Conservation (phyloP, 2,888 invertebrate species). For the Trissolcus japonicus region DNA sequence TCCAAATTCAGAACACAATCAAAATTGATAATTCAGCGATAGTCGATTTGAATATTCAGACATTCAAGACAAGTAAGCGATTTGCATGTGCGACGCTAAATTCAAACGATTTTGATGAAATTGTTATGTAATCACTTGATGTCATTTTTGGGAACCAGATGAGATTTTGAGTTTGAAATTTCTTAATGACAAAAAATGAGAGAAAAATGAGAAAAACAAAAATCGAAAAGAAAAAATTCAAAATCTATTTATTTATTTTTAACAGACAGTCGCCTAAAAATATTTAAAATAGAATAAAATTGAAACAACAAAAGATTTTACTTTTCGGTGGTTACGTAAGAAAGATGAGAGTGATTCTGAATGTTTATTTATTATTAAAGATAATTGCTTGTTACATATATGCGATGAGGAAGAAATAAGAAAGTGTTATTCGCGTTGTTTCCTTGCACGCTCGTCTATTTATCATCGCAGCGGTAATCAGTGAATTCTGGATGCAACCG, state of each 20-base stretch:
- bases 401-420: slow-evolving; percentile 54
- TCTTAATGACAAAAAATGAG: not conserved
- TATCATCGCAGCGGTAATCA: slow-evolving; percentile 57
- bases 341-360: slow-evolving; percentile 22
- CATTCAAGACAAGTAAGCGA: slow-evolving; percentile 7
- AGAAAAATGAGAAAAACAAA: not conserved
- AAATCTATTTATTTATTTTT: not conserved
- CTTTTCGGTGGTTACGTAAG: slow-evolving; percentile 8
- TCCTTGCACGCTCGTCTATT: slow-evolving; percentile 49
- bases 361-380: slow-evolving; percentile 48
- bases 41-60: slow-evolving; percentile 42
- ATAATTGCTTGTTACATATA: slow-evolving; percentile 52
- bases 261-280: too few relatives aligned
- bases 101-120: not conserved
- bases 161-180: not conserved
- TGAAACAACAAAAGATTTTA: not conserved
- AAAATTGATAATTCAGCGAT: slow-evolving; percentile 41
- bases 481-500: slow-evolving; percentile 58
- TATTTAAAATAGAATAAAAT: not conserved
- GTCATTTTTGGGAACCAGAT: not conserved
- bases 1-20: slow-evolving; percentile 38
- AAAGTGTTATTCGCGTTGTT: slow-evolving; percentile 54
- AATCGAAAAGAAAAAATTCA: not conserved
- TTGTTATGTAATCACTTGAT: not conserved
- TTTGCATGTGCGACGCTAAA: slow-evolving; percentile 5